phyloP scores from a whole-genome alignment of 2,113 vertebrate species.

The Callorhinus ursinus region DNA sequence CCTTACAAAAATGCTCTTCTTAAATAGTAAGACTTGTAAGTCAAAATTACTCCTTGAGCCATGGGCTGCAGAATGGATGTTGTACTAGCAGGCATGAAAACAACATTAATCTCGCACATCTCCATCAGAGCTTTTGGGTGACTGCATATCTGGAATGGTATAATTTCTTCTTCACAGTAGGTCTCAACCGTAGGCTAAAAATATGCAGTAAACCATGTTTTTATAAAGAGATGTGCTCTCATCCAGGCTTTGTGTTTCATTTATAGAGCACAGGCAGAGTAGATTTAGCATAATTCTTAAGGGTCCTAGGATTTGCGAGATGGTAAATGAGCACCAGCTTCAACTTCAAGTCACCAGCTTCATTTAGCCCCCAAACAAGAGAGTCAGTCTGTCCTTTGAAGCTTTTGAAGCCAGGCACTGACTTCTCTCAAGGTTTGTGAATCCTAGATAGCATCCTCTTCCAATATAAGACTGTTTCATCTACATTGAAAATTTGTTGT shows the following conservation, averaged over 20 bases:
- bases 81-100: neutral
- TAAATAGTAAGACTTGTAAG: neutral
- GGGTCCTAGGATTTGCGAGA: neutral
- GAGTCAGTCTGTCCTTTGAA: neutral
- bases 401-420: neutral
- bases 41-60: neutral
- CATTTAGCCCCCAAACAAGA: neutral
- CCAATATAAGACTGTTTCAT: neutral
- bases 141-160: neutral
- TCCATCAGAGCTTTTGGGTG: neutral
- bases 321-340: neutral
- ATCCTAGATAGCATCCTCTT: neutral
- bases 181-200: neutral
- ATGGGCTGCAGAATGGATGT: neutral
- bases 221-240: neutral
- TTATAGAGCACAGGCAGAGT: neutral
- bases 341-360: neutral
- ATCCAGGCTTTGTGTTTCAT: neutral
- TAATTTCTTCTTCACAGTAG: neutral
- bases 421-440: neutral
- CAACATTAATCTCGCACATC: neutral
- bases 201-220: neutral
- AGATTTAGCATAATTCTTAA: neutral
- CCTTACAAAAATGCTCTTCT: neutral
- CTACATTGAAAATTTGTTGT: neutral